phyloP scores from a whole-genome alignment of 2,113 vertebrate species.

The Callorhinus ursinus region DNA sequence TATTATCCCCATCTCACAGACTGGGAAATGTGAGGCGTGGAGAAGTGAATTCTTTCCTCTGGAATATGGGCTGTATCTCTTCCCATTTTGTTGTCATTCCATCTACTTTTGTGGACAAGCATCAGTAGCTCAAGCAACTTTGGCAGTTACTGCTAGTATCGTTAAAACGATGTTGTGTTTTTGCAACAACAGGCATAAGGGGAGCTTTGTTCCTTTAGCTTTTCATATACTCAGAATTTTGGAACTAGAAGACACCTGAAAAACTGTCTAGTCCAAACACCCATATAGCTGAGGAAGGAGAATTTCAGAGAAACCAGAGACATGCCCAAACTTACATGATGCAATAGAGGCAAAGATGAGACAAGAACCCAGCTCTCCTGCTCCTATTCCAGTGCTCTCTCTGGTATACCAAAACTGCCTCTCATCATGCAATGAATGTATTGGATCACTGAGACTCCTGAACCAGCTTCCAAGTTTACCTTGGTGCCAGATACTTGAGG shows the following conservation, averaged over 20 bases:
- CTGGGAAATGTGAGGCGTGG: neutral
- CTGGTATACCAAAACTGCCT: neutral
- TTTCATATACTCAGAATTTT: conserved; percentile 4
- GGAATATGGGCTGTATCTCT: neutral
- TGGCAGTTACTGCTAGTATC: neutral
- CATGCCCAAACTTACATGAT: neutral
- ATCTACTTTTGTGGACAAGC: neutral
- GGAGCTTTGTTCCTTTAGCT: neutral
- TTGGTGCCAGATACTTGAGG: conserved; percentile 75
- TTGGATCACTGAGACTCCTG: conserved; percentile 8
- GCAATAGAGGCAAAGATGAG: neutral
- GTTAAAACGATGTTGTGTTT: conserved; percentile 29
- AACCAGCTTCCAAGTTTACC: conserved; percentile 61
- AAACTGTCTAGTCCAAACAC: conserved; percentile 10
- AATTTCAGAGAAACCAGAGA: conserved; percentile 23
- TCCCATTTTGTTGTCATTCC: neutral
- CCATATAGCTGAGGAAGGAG: neutral
- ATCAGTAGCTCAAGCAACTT: neutral
- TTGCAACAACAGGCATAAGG: conserved; percentile 40
- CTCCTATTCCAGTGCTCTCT: conserved; percentile 37
- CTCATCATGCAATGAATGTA: conserved; percentile 20
- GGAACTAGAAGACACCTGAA: neutral
- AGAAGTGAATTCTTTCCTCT: neutral
- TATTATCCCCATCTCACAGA: neutral
- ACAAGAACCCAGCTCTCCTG: neutral